These are phyloP conservation scores for Stichopus chloronotus DNA, from an alignment of 35 echinoderm and acorn worm genomes.

Conservation along the genomic window DNA sequence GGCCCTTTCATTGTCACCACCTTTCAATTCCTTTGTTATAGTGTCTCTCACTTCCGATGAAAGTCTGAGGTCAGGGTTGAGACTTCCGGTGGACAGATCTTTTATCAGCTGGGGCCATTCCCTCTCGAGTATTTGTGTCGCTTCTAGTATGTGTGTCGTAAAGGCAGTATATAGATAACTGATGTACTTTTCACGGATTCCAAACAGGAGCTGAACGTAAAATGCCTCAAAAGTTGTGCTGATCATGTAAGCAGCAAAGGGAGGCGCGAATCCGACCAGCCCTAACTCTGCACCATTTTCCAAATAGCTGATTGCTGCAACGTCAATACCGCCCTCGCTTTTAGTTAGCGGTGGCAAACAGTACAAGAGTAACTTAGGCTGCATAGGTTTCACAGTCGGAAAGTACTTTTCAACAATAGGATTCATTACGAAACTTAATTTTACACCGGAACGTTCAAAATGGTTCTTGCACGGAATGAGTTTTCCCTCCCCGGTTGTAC, in stretches of 20 bases:
- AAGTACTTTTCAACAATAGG: background rate
- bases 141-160: slow-evolving; percentile 37
- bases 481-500: slow-evolving; percentile 76
- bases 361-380: slow-evolving; percentile 34
- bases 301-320: slow-evolving; percentile 6
- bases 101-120: slow-evolving; percentile 68
- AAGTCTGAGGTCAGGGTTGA: slow-evolving; percentile 60
- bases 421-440: background rate
- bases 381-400: slow-evolving; percentile 32
- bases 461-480: slow-evolving; percentile 41
- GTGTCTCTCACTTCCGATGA: slow-evolving; percentile 45
- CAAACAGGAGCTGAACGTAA: slow-evolving; percentile 80
- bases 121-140: slow-evolving; percentile 55
- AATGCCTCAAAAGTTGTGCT: slow-evolving; percentile 55
- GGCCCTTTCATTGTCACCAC: slow-evolving; percentile 65
- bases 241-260: slow-evolving; percentile 56
- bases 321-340: slow-evolving; percentile 27
- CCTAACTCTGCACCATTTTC: background rate
- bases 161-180: slow-evolving; percentile 1
- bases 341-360: slow-evolving; percentile 26
- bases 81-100: slow-evolving; percentile 64
- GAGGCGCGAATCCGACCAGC: background rate
- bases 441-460: background rate
- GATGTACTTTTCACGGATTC: slow-evolving; percentile 58
- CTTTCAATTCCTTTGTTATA: background rate